Base-by-base conservation (phyloP, 2,888 invertebrate species). In the Nephrotoma appendiculata region DNA sequence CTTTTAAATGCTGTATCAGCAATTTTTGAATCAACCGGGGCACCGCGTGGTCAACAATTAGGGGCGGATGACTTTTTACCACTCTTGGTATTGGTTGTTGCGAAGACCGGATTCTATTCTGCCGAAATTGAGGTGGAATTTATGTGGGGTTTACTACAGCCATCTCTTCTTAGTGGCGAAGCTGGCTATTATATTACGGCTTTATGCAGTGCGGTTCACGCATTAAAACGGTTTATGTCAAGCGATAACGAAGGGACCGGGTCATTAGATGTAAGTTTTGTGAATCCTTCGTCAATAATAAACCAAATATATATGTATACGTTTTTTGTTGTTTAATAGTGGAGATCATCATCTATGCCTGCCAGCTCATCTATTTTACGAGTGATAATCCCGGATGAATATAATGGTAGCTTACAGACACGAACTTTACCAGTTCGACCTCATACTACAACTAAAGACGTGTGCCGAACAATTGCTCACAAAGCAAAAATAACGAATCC, bases 121-220 rank as follows among this genome's bases (percentile, higher is more conserved):
- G 98, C 98, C 0, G 98, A 99, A 92, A 94, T 98, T 87, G 98
- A 99, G 91, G 98, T 98, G 0, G 98, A 98, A 90, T 96, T 98
- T 90, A 99, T 99, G 98, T 98, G 98, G 93, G 98, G 96, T 2
- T 93, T 99, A 57, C 92, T 99, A 48, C 98, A 98, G 87, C 97
- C 97, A 0, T 97, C 98, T 0, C 92, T 98, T 86, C 93, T 98
- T 86, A 96, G 96, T 0, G 98, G 98, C 3, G 98, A 98, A 91
- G 98, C 98, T 0, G 98, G 98, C 5, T 99, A 98, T 92, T 98
- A 98, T 91, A 94, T 99, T 87, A 98, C 98, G 0, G 97, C 98
- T 0, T 93, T 99, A 86, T 98, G 98, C 90, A 97, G 98, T 87
- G 98, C 98, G 31, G 97, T 98, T 0, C 92, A 92, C 88, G 91